Evolutionary conservation across 2,113 vertebrate genomes (phyloP).

Genomic region (Cephalopterus ornatus): DNA sequence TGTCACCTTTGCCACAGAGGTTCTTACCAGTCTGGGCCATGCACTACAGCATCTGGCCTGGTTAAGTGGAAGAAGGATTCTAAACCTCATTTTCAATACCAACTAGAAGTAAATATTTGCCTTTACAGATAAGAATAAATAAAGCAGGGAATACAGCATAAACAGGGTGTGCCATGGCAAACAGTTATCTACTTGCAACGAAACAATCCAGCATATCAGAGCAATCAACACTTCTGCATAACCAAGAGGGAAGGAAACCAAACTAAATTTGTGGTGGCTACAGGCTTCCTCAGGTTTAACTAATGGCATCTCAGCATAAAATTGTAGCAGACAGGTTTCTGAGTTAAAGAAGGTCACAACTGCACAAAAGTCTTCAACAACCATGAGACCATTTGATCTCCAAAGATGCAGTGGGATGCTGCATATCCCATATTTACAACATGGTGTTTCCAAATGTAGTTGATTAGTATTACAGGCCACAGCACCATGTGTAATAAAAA

Average conservation of each 20-base stretch:
- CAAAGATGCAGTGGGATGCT: not conserved
- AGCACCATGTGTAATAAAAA: constrained; percentile 39
- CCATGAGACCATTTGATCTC: constrained; percentile 41
- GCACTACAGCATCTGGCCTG: not conserved
- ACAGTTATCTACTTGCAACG: not conserved
- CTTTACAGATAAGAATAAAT: not conserved
- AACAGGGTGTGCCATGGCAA: not conserved
- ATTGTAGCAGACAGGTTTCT: not conserved
- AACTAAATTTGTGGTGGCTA: not conserved
- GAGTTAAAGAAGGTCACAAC: not conserved
- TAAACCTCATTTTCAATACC: not conserved
- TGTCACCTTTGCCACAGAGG: not conserved
- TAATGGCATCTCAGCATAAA: not conserved
- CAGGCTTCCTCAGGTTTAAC: not conserved
- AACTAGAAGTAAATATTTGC: not conserved
- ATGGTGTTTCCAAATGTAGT: constrained; percentile 40
- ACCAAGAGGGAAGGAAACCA: not conserved
- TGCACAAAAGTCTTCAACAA: not conserved
- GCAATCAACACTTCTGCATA: not conserved
- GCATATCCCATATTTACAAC: not conserved
- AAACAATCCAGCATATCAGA: not conserved
- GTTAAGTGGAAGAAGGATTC: not conserved
- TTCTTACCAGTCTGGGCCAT: not conserved
- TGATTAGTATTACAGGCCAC: constrained; percentile 40
- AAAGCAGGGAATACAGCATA: not conserved